Percentiles rank a stretch among this genome's conserved stretches.
Evolutionary conservation across 2,113 vertebrate genomes (phyloP).

Genomic region (Nothoprocta pentlandii): DNA sequence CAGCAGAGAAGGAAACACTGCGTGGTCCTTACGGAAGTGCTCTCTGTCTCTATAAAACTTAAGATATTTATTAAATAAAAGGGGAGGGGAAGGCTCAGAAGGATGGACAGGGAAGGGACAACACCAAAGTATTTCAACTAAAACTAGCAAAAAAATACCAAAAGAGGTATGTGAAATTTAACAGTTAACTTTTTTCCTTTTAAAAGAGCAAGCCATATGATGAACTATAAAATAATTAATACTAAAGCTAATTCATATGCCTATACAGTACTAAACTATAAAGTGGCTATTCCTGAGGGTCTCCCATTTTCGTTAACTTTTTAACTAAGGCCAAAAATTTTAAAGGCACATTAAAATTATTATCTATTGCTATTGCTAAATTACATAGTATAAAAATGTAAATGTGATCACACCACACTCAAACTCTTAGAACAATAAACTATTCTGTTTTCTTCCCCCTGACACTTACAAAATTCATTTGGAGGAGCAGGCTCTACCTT

Average conservation of each 20-base stretch:
- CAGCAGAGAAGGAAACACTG: not conserved
- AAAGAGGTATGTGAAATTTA: not conserved
- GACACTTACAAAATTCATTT: slow-evolving; percentile 88
- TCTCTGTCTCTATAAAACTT: not conserved
- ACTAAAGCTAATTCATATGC: slow-evolving; percentile 59
- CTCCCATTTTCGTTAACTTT: slow-evolving; percentile 75
- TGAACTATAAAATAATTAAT: slow-evolving; percentile 41
- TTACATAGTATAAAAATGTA: slow-evolving; percentile 82
- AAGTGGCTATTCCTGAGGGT: slow-evolving; percentile 68
- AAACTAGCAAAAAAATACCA: not conserved
- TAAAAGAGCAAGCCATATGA: not conserved
- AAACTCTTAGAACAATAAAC: slow-evolving; percentile 83
- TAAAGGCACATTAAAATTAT: slow-evolving; percentile 77
- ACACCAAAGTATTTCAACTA: not conserved
- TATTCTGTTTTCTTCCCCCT: slow-evolving; percentile 84
- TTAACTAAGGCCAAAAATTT: slow-evolving; percentile 79
- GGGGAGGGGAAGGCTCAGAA: not conserved
- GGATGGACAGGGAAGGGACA: not conserved
- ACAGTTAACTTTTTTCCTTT: not conserved
- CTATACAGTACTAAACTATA: slow-evolving; percentile 29
- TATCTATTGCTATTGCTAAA: slow-evolving; percentile 79
- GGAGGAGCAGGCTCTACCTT: slow-evolving; percentile 85
- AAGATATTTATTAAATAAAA: not conserved
- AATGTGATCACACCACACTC: slow-evolving; percentile 81
- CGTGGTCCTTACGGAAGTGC: not conserved